Percentiles rank a stretch among this genome's conserved stretches.
These are phyloP conservation scores for Drosophila pseudoobscura DNA, from an alignment of 1,140 invertebrate species.

Conservation along the genomic window DNA sequence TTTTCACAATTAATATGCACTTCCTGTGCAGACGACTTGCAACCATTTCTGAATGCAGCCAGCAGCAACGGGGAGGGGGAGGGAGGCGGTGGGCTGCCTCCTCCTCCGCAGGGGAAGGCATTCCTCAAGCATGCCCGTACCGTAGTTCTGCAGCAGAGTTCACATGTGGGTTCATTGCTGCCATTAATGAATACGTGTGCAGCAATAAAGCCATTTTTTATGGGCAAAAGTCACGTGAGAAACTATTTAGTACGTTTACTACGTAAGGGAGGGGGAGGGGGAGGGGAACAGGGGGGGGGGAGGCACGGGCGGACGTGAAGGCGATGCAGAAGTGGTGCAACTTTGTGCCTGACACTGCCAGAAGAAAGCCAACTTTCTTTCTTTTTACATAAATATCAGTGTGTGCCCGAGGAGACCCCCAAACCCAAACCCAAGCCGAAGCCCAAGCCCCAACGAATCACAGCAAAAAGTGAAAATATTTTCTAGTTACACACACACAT, in stretches of 20 bases:
- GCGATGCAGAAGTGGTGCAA: slow-evolving; percentile 47
- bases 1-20: slow-evolving; percentile 82
- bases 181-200: slow-evolving; percentile 81
- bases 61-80: slow-evolving; percentile 18
- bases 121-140: slow-evolving; percentile 31
- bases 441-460: slow-evolving; percentile 43
- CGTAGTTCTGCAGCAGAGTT: slow-evolving; percentile 38
- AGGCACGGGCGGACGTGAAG: slow-evolving; percentile 2
- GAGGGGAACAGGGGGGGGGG: too few relatives aligned
- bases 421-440: not conserved
- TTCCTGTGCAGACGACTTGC: slow-evolving; percentile 80
- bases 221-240: slow-evolving; percentile 78
- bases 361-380: slow-evolving; percentile 76
- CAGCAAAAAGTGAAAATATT: slow-evolving; percentile 76
- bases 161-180: slow-evolving; percentile 80
- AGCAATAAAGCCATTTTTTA: slow-evolving; percentile 81
- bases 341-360: slow-evolving; percentile 74
- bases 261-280: slow-evolving; percentile 10
- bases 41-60: slow-evolving; percentile 61
- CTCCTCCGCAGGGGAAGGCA: not conserved
- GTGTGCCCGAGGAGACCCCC: slow-evolving; percentile 2
- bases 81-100: not conserved
- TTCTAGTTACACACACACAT: slow-evolving; percentile 32
- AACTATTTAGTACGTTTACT: slow-evolving; percentile 80
- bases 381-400: slow-evolving; percentile 62